Conservation (phyloP, 2,888 invertebrate species). For the Polyploca ridens region DNA sequence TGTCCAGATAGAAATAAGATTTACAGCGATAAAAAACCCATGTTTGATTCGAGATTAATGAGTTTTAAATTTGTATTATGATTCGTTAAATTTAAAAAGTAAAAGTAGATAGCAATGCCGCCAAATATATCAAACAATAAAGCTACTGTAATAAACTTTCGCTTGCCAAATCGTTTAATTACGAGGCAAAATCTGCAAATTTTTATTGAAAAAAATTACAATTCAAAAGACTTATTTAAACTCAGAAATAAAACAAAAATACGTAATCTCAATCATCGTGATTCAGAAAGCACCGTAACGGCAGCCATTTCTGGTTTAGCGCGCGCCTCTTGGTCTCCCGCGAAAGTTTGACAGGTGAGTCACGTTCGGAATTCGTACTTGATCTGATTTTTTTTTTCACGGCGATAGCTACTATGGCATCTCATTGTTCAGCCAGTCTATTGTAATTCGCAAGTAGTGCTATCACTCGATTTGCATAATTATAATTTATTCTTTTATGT, state of each 20-base stretch:
- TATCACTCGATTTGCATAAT: conserved; percentile 1
- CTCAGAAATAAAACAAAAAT: conserved; percentile 23
- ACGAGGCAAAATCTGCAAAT: conserved; percentile 23
- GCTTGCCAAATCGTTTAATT: conserved; percentile 7
- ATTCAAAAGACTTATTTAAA: conserved; percentile 26
- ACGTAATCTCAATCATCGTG: conserved; percentile 32
- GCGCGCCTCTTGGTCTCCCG: conserved; percentile 46
- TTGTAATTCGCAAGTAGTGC: conserved; percentile 1
- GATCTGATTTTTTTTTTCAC: conserved; percentile 26
- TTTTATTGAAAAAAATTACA: conserved; percentile 22
- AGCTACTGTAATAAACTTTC: not conserved
- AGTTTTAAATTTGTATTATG: not conserved
- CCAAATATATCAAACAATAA: conserved; percentile 1
- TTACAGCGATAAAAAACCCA: too few species aligned
- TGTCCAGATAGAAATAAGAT: not conserved
- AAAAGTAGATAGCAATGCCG: not conserved
- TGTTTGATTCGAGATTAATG: not conserved
- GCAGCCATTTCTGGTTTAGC: conserved; percentile 41
- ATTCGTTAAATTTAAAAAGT: conserved; percentile 2
- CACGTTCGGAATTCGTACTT: conserved; percentile 52
- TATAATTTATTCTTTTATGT: not conserved
- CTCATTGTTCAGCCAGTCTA: conserved; percentile 20
- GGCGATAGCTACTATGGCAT: conserved; percentile 16
- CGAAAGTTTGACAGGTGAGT: conserved; percentile 76
- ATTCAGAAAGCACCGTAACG: conserved; percentile 32